Evolutionary conservation across 2,888 invertebrate genomes (phyloP), one percentile per base, ranked within the genome.

Genomic region (Blastobasis adustella): DNA sequence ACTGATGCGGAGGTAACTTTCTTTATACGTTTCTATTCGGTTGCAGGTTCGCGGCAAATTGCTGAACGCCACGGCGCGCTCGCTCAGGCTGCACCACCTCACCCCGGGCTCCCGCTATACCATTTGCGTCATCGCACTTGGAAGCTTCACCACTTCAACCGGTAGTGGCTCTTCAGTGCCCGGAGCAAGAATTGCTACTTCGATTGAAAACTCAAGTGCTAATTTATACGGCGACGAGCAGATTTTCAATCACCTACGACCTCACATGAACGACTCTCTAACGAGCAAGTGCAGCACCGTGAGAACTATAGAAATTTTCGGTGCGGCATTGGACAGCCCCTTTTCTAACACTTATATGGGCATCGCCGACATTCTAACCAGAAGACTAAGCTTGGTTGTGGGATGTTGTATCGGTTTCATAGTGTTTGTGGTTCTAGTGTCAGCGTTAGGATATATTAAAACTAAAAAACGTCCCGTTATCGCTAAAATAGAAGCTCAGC

Each of bases 81-180:
- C 94, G 7, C 92, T 94, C 53, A 93, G 93, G 76, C 89, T 97
- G 49, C 91, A 91, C 52, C 93, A 93, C 70, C 88, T 97, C 59
- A 91, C 91, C 56, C 93, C 96, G 4, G 95, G 94, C 67, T 94
- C 94, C 4, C 92, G 93, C 59, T 97, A 97, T 81, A 90, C 93
- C 56, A 93, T 97, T 67, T 97, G 97, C 80, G 95, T 97, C 50
- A 89, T 96, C 66, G 96, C 96, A n/a, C 85, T 95, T 55, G 95
- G 95, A 54, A 94, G 93, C 83, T 81, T 85, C 50, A 81, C 75
- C 74, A 90, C 68, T 78, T 90, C 69, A 66, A 71, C 70, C 59
- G 78, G 65, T 63, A 76, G 79, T 58, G 89, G 69, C 37, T 81
- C 80, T 39, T 77, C 84, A 2, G 59, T 76, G 56, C 81, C 92